Evolutionary conservation across 2,113 vertebrate species (phyloP), one percentile per base, ranked within the genome.

Genomic region (Ifrita kowaldi): DNA sequence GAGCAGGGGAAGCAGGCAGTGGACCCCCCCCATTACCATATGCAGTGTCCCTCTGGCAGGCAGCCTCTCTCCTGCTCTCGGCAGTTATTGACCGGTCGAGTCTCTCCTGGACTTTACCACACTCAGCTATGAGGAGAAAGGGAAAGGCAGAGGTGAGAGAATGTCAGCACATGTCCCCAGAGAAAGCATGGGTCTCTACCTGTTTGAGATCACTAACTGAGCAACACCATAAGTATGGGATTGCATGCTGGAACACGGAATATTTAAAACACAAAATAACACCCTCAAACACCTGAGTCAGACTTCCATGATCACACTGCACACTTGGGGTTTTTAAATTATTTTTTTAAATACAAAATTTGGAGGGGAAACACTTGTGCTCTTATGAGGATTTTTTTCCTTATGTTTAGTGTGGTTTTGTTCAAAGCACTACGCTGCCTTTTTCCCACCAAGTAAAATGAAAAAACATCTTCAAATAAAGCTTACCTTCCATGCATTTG

Each of bases 401-500:
- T 75, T 27, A 11, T 35, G 9, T 59, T 89, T 41, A 30, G 7
- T 22, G 16, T 75, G 47, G 24, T 20, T 94, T 85, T 82, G 27
- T 60, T 32, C 47, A 67, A 93, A 91, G 62, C 16, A 57, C 22
- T 44, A 57, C 42, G 64, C 9, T 53, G 33, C 33, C 33, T 22
- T 37, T 90, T 82, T 60, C 9, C 53, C 56, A 69, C 15, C 41
- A 46, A 41, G 23, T 28, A 19, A 56, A 78, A 67, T 3, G 18
- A 59, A 52, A 65, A 71, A 64, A 30, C 5, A 41, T 21, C 28
- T 65, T 68, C 10, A 50, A 28, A n/a, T 35, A 39, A 41, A 35
- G 23, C 39, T 97, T 98, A 99, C 99, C 99, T 98, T 98, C 98
- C 96, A 99, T 98, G 90, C 99, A 99, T 86, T 98, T 98, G 96